Conservation (phyloP, 2,888 invertebrate genomes). For the Eristalis intricaria region DNA sequence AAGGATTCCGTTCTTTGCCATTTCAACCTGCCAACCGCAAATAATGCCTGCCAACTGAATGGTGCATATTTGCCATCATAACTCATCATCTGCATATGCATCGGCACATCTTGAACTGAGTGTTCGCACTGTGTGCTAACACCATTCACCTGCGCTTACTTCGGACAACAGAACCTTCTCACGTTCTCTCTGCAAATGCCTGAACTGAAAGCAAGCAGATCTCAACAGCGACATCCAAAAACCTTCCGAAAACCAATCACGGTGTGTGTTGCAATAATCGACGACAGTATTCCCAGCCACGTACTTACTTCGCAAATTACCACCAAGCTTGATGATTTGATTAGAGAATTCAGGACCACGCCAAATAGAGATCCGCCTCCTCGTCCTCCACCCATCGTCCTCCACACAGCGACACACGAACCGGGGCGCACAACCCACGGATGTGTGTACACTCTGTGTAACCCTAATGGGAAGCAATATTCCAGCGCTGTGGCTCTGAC, state of each 20-base stretch:
- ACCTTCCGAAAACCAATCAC: constrained; percentile 32
- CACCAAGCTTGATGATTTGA: constrained; percentile 63
- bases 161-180: neutral
- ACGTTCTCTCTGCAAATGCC: neutral
- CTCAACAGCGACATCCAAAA: neutral
- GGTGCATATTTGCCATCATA: neutral
- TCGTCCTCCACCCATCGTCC: neutral
- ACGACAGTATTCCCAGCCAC: constrained; percentile 50
- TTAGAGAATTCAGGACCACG: constrained; percentile 53
- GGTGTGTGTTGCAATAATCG: constrained; percentile 26
- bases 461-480: constrained; percentile 44
- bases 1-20: too few relatives aligned
- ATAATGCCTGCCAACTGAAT: neutral
- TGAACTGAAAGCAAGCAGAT: neutral
- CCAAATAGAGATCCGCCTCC: constrained; percentile 11
- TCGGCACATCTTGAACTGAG: neutral
- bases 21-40: neutral
- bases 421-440: constrained; percentile 16
- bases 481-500: constrained; percentile 12
- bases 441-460: constrained; percentile 10
- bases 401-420: neutral
- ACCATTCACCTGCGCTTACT: neutral
- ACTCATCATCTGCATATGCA: neutral
- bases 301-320: constrained; percentile 61
- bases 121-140: neutral